Evolutionary conservation across 2,113 vertebrate genomes (phyloP), one percentile per base, ranked within the genome.

Genomic region (Pangasianodon hypophthalmus): DNA sequence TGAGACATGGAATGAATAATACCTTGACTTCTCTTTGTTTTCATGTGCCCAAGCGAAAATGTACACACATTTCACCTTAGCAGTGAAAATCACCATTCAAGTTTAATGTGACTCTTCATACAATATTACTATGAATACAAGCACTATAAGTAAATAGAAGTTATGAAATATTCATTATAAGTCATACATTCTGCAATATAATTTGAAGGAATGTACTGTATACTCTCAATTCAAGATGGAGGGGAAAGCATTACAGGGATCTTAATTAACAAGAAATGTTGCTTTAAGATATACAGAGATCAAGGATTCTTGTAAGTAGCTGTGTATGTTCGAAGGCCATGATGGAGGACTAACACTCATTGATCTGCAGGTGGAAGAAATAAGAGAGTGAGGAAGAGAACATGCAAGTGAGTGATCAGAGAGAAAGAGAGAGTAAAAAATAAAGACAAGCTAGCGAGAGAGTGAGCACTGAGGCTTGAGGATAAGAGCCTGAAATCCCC

Each of bases 401-500:
- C 41, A 37, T 50, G 48, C 48, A 73, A 77, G 73, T 29, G 11
- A 90, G 75, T 88, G 83, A 87, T 60, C 82, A 84, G 69, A 86
- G 32, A 77, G 44, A 85, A 56, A 85, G 48, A 84, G 2, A 50
- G 60, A 86, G 52, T 37, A 75, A 87, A 32, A 85, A 54, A 86
- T 52, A 85, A 85, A n/a, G 67, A 77, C 37, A 29, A 84, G 85
- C 24, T 6, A 56, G 56, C 24, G 71, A 89, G 82, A 37, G n/a
- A 88, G 88, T 62, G 86, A 85, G 89, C 81, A 58, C 86, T 24
- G 89, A 81, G 69, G 80, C 60, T 81, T 92, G 71, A 50, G 60
- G 88, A 92, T 71, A 82, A 92, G 91, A 84, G 89, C 80, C 54
- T n/a, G 50, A 90, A 88, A 90, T 89, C 91, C 89, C 86, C 54